These are phyloP conservation scores for Oligia fasciuncula DNA, from an alignment of 2,888 invertebrate genomes.

Conservation along the genomic window DNA sequence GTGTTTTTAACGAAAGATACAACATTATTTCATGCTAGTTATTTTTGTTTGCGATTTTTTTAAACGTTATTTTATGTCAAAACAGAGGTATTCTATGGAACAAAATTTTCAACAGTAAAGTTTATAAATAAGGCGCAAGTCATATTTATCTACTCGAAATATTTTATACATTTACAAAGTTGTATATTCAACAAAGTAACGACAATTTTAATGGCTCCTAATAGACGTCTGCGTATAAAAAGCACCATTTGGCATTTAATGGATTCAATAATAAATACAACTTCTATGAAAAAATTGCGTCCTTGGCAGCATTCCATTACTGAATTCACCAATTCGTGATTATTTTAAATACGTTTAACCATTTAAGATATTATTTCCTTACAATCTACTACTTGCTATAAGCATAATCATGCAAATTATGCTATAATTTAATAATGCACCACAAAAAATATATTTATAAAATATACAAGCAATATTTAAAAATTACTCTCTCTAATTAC, in stretches of 20 bases:
- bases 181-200: slow-evolving; percentile 39
- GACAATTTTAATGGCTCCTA: slow-evolving; percentile 55
- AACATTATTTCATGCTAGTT: neutral
- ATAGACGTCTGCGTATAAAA: slow-evolving; percentile 59
- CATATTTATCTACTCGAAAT: slow-evolving; percentile 17
- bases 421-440: slow-evolving; percentile 61
- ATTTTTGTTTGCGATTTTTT: neutral
- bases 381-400: slow-evolving; percentile 51
- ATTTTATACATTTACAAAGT: slow-evolving; percentile 26
- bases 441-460: slow-evolving; percentile 63
- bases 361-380: slow-evolving; percentile 49
- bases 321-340: slow-evolving; percentile 45
- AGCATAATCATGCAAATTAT: slow-evolving; percentile 65
- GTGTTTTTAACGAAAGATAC: neutral
- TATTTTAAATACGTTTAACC: slow-evolving; percentile 41
- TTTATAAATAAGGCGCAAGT: slow-evolving; percentile 31
- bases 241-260: slow-evolving; percentile 67
- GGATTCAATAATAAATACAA: slow-evolving; percentile 59
- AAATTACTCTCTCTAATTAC: slow-evolving; percentile 70
- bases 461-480: slow-evolving; percentile 75
- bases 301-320: slow-evolving; percentile 58
- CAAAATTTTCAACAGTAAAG: neutral
- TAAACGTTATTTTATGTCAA: neutral
- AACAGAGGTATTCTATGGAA: slow-evolving; percentile 27
- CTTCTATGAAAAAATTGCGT: slow-evolving; percentile 46